Conservation (phyloP, 2,888 invertebrate species). For the Coenonympha arcania region DNA sequence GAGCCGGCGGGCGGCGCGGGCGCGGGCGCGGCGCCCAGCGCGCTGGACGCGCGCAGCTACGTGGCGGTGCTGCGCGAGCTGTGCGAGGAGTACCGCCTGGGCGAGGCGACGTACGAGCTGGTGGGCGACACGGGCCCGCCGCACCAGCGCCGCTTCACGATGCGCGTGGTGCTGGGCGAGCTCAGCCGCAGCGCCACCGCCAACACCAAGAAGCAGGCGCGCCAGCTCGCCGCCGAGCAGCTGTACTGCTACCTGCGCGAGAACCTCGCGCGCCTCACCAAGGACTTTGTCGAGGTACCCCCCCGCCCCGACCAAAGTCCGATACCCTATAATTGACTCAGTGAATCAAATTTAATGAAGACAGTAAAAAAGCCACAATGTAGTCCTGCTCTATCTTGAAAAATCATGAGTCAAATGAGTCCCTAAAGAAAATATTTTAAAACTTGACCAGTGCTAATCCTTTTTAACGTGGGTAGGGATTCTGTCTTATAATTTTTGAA, state of each 20-base stretch:
- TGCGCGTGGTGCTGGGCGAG: constrained; percentile 69
- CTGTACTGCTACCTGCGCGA: constrained; percentile 55
- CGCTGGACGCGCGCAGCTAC: constrained; percentile 41
- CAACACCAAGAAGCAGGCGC: constrained; percentile 78
- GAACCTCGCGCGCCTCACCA: constrained; percentile 48
- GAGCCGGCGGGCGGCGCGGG: constrained; percentile 26
- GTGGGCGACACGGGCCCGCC: constrained; percentile 79
- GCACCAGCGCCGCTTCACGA: constrained; percentile 77
- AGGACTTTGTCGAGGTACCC: constrained; percentile 54
- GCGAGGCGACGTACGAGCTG: constrained; percentile 67
- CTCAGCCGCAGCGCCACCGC: constrained; percentile 72
- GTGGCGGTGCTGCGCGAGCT: constrained; percentile 62
- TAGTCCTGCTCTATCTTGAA: no score
- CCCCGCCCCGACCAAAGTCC: constrained; percentile 33
- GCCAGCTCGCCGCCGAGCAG: constrained; percentile 74
- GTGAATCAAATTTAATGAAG: no score
- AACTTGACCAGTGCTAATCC: no score
- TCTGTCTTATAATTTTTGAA: no score
- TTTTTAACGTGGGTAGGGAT: no score
- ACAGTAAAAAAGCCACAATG: no score
- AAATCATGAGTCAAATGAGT: no score
- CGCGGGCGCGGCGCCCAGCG: constrained; percentile 49
- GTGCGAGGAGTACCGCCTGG: constrained; percentile 66
- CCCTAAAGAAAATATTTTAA: no score
- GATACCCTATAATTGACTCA: no score